Percentiles rank a stretch among this genome's conserved stretches.
Evolutionary conservation across 2,888 invertebrate genomes (phyloP).

Genomic region (Ophonus ardosiacus): DNA sequence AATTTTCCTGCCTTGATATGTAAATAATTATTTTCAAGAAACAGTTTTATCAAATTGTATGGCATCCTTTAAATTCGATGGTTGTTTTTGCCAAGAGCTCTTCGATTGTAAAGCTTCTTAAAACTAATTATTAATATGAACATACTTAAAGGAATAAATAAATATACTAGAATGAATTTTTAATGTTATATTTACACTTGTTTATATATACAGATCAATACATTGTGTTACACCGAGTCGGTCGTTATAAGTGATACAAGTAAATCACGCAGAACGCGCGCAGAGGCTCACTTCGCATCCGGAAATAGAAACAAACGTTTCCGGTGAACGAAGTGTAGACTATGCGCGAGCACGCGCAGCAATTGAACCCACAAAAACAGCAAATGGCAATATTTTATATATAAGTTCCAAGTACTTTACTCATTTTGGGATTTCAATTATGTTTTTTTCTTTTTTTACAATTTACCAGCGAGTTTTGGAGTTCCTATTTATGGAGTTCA

Average conservation of each 20-base stretch:
- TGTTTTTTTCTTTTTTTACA: constrained; percentile 78
- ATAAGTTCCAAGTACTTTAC: constrained; percentile 64
- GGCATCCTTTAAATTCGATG: too few relatives aligned
- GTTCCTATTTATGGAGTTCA: constrained; percentile 81
- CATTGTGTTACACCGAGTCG: constrained; percentile 64
- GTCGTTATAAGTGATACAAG: constrained; percentile 64
- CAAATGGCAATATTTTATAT: constrained; percentile 64
- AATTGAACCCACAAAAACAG: constrained; percentile 65
- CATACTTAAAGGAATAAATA: neutral
- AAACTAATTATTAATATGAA: too few relatives aligned
- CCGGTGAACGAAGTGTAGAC: neutral
- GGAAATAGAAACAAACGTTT: constrained; percentile 5
- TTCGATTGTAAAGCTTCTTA: too few relatives aligned
- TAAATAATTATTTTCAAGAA: too few relatives aligned
- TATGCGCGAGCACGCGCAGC: constrained; percentile 12
- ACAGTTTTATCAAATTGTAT: too few relatives aligned
- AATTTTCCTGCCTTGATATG: too few relatives aligned
- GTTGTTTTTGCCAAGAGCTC: too few relatives aligned
- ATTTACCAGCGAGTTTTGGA: constrained; percentile 88
- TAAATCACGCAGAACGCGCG: constrained; percentile 32
- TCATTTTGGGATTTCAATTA: constrained; percentile 68
- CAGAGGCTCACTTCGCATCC: neutral
- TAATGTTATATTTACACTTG: constrained; percentile 63
- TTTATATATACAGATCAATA: constrained; percentile 64
- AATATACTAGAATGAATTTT: constrained; percentile 24